Evolutionary conservation across 2,113 vertebrate species (phyloP).

Genomic region (Cynoglossus semilaevis): DNA sequence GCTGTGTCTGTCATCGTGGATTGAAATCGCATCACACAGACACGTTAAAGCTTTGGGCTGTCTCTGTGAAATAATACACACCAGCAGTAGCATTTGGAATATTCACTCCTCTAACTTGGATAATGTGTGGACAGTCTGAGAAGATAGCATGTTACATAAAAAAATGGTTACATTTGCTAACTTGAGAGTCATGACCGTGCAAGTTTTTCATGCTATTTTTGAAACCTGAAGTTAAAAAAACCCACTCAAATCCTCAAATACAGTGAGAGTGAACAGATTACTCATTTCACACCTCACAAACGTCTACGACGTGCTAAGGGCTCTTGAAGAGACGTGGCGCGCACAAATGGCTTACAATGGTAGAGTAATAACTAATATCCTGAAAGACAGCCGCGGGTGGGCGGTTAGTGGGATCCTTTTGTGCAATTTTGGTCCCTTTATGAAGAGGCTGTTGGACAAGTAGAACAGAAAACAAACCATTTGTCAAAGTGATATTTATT

Average conservation of each 20-base stretch:
- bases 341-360: constrained; percentile 52
- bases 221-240: constrained; percentile 40
- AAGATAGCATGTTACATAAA: background rate
- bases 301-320: constrained; percentile 53
- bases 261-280: constrained; percentile 59
- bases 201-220: constrained; percentile 36
- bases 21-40: background rate
- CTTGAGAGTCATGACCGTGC: constrained; percentile 8
- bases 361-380: constrained; percentile 57
- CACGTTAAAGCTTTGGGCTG: background rate
- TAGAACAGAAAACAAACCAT: constrained; percentile 2
- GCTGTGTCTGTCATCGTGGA: constrained; percentile 20
- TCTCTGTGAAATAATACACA: background rate
- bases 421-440: constrained; percentile 36
- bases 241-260: constrained; percentile 39
- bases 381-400: constrained; percentile 50
- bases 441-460: constrained; percentile 18
- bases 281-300: constrained; percentile 69
- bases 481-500: constrained; percentile 56
- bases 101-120: too few species aligned
- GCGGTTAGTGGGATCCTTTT: constrained; percentile 47
- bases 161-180: background rate
- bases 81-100: too few species aligned
- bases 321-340: constrained; percentile 38
- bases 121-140: too few species aligned